Evolutionary conservation across 2,797 vertebrate species (phyloP).

Genomic region (Heterohyrax brucei): DNA sequence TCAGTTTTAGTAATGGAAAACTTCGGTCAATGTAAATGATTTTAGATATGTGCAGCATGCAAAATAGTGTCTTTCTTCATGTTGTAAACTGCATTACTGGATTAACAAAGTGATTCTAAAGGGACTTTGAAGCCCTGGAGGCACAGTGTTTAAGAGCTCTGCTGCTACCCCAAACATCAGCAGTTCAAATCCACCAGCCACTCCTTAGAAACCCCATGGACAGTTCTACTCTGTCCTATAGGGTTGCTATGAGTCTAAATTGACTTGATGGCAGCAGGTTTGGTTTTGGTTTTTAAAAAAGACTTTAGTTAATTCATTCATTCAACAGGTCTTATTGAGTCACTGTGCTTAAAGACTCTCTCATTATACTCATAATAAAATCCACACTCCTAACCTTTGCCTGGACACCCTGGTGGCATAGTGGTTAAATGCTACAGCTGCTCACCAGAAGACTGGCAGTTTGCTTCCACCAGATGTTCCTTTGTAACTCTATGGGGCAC

Average conservation of each 20-base stretch:
- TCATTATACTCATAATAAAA: background rate
- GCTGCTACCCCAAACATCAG: too few species aligned
- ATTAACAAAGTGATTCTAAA: slow-evolving; percentile 9
- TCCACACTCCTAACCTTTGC: background rate
- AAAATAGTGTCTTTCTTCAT: slow-evolving; percentile 32
- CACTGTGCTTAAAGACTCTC: background rate
- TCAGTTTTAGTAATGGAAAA: slow-evolving; percentile 31
- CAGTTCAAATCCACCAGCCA: too few species aligned
- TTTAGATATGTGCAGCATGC: background rate
- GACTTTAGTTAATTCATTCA: slow-evolving; percentile 10
- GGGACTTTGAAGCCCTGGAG: background rate
- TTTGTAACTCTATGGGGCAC: too few species aligned
- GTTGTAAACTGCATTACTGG: background rate
- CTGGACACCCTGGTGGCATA: too few species aligned
- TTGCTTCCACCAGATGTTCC: too few species aligned
- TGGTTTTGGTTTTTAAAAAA: background rate
- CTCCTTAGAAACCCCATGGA: too few species aligned
- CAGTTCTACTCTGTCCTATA: too few species aligned
- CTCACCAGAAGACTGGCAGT: too few species aligned
- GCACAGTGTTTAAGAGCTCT: too few species aligned
- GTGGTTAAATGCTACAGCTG: too few species aligned
- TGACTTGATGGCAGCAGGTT: too few species aligned
- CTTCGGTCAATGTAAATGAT: slow-evolving; percentile 8
- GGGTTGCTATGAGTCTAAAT: too few species aligned
- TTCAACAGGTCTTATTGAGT: background rate